Base-by-base conservation (phyloP, 2,888 invertebrate species). In the Mythimna impura region DNA sequence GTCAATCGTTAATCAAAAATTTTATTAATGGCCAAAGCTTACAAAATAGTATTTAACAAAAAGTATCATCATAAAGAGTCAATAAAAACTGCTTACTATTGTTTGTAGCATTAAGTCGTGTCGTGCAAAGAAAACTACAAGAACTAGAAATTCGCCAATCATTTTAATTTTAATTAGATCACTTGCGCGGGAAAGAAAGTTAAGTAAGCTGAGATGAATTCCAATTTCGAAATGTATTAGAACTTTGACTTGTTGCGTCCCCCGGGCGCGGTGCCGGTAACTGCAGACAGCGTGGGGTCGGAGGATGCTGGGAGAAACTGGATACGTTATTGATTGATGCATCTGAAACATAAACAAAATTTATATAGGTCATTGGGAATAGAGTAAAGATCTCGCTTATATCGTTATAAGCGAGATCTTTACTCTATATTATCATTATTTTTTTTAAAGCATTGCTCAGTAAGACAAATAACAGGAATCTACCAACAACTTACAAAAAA, bases 21-120 rank as follows among this genome's bases (percentile, higher is more conserved):
- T 78, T 80, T 78, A 54, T 62, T 58, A 66, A 58, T 73, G 82
- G 87, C 84, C 82, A 73, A 76, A 73, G 47, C 20, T 72, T 61
- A 30, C 14, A n/a, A 17, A 25, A 47, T 20, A 34, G 20, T 57
- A 30, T n/a, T 40, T 9, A 60, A 14, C 30, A 78, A 78, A 78
- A 71, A 82, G 71, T 55, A 34, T 10, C 34, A 76, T 62, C 40
- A 2, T 54, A 30, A 61, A 20, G 5, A 22, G 17, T n/a, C 22
- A 36, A 10, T 36, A 66, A 34, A 50, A 20, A 14, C 7, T 43
- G 22, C 63, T 62, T 74, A 71, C n/a, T 30, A 60, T 52, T 4
- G 4, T 9, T 7, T 74, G 61, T 6, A 71, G 60, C 40, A 40
- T 50, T 6, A 71, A 6, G 17, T 60, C 61, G n/a, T 71, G 50